phyloP scores from a whole-genome alignment of 1,140 invertebrate genomes.

The Pachypsylla venusta region DNA sequence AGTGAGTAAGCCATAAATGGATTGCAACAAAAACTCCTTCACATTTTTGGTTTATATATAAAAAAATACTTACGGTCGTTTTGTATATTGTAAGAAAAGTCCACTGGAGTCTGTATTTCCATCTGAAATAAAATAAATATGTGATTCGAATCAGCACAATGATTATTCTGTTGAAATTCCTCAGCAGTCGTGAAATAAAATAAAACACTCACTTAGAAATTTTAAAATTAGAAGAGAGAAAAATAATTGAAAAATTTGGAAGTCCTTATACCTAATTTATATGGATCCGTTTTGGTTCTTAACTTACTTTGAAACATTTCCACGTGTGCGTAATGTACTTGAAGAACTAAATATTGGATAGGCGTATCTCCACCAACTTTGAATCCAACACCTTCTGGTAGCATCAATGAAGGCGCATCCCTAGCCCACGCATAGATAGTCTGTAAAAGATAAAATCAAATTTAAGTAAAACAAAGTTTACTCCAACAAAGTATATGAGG shows the following conservation, averaged over 20 bases:
- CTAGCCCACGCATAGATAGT: conserved; percentile 95
- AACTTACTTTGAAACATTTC: conserved; percentile 4
- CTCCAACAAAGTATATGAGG: no score
- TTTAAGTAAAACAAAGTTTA: no score
- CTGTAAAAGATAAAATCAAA: no score
- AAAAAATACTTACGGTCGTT: conserved; percentile 42
- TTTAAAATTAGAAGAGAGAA: not conserved
- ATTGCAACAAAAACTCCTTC: no score
- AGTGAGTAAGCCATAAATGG: no score
- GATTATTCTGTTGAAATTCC: no score
- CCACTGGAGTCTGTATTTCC: conserved; percentile 66
- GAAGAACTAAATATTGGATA: conserved; percentile 68
- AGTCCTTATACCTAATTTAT: not conserved
- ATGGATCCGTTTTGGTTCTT: no score
- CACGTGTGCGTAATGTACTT: conserved; percentile 72
- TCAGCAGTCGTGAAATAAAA: no score
- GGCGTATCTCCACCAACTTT: conserved; percentile 54
- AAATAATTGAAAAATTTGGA: not conserved
- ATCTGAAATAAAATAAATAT: conserved; percentile 38
- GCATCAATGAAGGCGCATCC: conserved; percentile 68
- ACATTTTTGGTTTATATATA: not conserved
- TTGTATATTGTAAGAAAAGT: conserved; percentile 60
- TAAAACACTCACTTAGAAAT: not conserved
- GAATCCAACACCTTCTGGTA: conserved; percentile 75
- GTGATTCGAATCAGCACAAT: no score